Conservation (phyloP, 2,797 vertebrate genomes). For the Oreochromis grahami region DNA sequence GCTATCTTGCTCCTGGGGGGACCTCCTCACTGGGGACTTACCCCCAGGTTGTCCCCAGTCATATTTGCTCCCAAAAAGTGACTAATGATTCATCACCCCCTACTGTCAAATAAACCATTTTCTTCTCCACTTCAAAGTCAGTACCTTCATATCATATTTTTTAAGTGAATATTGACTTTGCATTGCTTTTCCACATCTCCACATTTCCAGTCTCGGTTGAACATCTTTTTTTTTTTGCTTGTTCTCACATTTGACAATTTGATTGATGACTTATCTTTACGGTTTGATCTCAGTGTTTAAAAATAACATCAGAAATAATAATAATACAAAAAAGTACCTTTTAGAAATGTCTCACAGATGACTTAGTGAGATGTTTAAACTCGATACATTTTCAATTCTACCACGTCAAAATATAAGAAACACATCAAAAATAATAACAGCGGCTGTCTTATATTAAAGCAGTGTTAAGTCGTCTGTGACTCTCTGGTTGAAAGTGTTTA, state of each 20-base stretch:
- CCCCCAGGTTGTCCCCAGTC: not conserved
- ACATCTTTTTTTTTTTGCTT: not conserved
- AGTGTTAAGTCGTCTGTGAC: not conserved
- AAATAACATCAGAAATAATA: not conserved
- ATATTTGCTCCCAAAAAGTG: not conserved
- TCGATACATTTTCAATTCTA: conserved; percentile 24
- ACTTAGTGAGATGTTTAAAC: conserved; percentile 1
- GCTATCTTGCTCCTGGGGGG: not conserved
- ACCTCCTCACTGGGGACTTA: not conserved
- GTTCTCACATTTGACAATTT: not conserved
- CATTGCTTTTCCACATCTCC: not conserved
- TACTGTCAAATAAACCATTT: not conserved
- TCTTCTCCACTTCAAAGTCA: not conserved
- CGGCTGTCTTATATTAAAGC: conserved; percentile 3
- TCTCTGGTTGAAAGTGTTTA: not conserved
- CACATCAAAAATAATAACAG: conserved; percentile 19
- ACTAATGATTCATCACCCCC: not conserved
- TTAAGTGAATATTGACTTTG: not conserved
- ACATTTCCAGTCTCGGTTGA: not conserved
- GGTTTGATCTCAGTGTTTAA: conserved; percentile 12
- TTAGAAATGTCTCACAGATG: not conserved
- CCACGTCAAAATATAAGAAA: not conserved
- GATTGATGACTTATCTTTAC: not conserved
- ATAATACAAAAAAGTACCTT: conserved; percentile 13
- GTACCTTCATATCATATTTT: not conserved